phyloP scores from a whole-genome alignment of 2,888 invertebrate genomes.

The Ptychoptera contaminata region DNA sequence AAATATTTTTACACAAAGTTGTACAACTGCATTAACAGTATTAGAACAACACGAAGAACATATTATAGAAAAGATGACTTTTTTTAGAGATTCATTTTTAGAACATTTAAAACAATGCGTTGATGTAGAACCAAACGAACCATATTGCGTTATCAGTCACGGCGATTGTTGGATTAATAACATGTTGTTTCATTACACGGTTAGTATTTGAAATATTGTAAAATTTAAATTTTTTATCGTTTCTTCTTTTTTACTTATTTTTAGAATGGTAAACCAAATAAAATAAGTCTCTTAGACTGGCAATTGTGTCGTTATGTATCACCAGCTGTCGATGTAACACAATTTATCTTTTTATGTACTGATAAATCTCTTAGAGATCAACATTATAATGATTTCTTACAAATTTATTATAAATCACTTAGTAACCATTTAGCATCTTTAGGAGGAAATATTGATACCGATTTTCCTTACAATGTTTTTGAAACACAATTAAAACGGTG shows the following conservation, averaged over 20 bases:
- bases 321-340: constrained; percentile 7
- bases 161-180: constrained; percentile 9
- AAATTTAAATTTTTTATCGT: no score
- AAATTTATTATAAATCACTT: constrained; percentile 7
- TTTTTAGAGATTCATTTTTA: not conserved
- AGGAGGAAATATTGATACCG: constrained; percentile 4
- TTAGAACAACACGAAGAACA: constrained; percentile 3
- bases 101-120: not conserved
- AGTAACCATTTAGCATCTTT: constrained; percentile 5
- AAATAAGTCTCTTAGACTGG: constrained; percentile 7
- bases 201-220: not conserved
- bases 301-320: constrained; percentile 7
- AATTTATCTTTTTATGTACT: constrained; percentile 7
- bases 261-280: constrained; percentile 3
- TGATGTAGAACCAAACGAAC: constrained; percentile 3
- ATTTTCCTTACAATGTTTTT: not conserved
- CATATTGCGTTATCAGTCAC: constrained; percentile 7
- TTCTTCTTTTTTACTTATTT: not conserved
- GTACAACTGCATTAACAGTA: not conserved
- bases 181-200: constrained; percentile 7
- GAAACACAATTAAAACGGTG: constrained; percentile 1
- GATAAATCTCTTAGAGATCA: constrained; percentile 5
- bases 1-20: not conserved
- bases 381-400: constrained; percentile 7
- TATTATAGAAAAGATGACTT: not conserved